These are phyloP conservation scores for Gerris buenoi DNA, from an alignment of 1,140 invertebrate genomes.

Conservation along the genomic window DNA sequence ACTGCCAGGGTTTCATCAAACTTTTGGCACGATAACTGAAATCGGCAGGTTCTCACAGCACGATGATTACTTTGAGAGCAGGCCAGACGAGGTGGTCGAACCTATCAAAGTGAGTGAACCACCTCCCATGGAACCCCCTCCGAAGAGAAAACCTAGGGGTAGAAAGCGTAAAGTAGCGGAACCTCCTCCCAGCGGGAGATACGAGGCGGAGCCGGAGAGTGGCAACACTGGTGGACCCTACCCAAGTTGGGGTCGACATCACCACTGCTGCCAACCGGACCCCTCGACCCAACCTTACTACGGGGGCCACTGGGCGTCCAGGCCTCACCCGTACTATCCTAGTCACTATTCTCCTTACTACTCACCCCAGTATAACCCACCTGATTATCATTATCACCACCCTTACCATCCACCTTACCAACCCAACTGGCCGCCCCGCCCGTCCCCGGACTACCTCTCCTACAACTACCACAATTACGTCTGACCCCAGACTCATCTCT, in stretches of 20 bases:
- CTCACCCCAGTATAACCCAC: conserved; percentile 10
- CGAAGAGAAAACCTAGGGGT: conserved; percentile 12
- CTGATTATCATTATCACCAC: conserved; percentile 10
- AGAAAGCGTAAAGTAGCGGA: conserved; percentile 16
- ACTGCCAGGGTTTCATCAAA: conserved; percentile 56
- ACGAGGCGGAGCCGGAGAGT: neutral
- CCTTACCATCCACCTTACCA: conserved; percentile 4
- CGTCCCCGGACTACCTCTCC: conserved; percentile 8
- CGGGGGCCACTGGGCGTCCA: conserved; percentile 13
- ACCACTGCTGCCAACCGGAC: conserved; percentile 8
- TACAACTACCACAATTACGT: conserved; percentile 15
- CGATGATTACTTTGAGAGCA: conserved; percentile 32
- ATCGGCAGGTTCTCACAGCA: conserved; percentile 50
- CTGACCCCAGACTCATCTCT: conserved; percentile 21
- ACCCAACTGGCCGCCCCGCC: conserved; percentile 7
- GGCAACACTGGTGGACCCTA: conserved; percentile 7
- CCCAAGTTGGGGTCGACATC: conserved; percentile 8
- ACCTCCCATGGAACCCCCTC: conserved; percentile 8
- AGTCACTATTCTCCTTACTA: conserved; percentile 13
- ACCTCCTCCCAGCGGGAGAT: conserved; percentile 6
- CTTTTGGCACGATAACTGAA: conserved; percentile 54
- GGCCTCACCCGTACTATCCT: conserved; percentile 18
- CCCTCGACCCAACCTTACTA: conserved; percentile 10
- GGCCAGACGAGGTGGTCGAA: conserved; percentile 12
- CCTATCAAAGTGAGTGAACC: conserved; percentile 1